A percentile compares a stretch with the other conserved stretches of the same genome.
Evolutionary conservation across 2,113 vertebrate species (phyloP).

Genomic region (Gila orcuttii): DNA sequence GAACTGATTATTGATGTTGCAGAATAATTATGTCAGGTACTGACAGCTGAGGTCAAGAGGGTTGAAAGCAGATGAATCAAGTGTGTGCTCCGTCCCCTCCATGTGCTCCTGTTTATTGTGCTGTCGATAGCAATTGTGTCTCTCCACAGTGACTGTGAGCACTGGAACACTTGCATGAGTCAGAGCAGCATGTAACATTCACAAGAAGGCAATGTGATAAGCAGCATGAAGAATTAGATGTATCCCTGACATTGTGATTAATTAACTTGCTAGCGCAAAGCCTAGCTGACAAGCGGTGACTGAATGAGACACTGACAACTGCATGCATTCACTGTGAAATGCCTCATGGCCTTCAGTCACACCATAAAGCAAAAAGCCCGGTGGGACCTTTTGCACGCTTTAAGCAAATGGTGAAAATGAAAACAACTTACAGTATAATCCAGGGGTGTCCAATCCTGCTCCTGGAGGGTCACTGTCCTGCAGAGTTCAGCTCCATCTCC

Average conservation of each 20-base stretch:
- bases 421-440: neutral
- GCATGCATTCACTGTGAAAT: slow-evolving; percentile 3
- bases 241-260: slow-evolving; percentile 7
- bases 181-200: neutral
- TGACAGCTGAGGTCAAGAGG: slow-evolving; percentile 19
- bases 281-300: neutral
- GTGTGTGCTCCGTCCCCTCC: neutral
- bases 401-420: neutral
- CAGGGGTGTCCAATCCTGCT: no score
- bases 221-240: neutral
- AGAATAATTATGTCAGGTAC: neutral
- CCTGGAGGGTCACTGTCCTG: no score
- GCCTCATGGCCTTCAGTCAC: neutral
- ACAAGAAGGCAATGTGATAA: neutral
- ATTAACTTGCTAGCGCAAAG: neutral
- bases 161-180: neutral
- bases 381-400: neutral
- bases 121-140: neutral
- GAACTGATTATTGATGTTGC: neutral
- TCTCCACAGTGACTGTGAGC: neutral
- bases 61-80: neutral
- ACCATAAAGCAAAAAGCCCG: neutral
- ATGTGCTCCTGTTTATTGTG: neutral
- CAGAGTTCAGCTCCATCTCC: no score
- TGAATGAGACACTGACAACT: neutral